Conservation (phyloP, 2,113 vertebrate genomes). For the Blennius ocellaris region DNA sequence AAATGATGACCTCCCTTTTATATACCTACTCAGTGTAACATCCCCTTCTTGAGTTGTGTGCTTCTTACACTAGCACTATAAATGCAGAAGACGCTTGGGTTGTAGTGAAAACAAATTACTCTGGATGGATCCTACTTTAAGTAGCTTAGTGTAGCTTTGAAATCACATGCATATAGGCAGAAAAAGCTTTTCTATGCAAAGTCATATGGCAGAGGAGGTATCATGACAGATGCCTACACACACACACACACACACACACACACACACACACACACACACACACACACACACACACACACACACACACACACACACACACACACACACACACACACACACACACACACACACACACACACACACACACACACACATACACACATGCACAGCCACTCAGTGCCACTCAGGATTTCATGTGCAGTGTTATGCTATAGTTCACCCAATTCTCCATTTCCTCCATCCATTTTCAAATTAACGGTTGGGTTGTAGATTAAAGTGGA, state of each 20-base stretch:
- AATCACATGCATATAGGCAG: neutral
- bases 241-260: no score
- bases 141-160: neutral
- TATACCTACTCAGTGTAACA: no score
- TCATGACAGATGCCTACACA: neutral
- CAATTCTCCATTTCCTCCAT: neutral
- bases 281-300: no score
- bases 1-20: no score
- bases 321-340: neutral
- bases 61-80: neutral
- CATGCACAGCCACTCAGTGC: neutral
- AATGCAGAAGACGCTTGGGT: neutral
- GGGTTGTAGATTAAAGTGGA: neutral
- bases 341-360: slow-evolving; percentile 6
- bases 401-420: neutral
- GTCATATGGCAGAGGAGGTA: neutral
- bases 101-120: neutral
- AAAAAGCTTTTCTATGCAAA: slow-evolving; percentile 3
- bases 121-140: neutral
- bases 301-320: no score
- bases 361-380: neutral
- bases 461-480: slow-evolving; percentile 5
- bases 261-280: no score
- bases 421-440: neutral
- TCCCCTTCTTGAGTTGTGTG: neutral